Evolutionary conservation across 2,888 invertebrate species (phyloP).

Genomic region (Blera fallax): DNA sequence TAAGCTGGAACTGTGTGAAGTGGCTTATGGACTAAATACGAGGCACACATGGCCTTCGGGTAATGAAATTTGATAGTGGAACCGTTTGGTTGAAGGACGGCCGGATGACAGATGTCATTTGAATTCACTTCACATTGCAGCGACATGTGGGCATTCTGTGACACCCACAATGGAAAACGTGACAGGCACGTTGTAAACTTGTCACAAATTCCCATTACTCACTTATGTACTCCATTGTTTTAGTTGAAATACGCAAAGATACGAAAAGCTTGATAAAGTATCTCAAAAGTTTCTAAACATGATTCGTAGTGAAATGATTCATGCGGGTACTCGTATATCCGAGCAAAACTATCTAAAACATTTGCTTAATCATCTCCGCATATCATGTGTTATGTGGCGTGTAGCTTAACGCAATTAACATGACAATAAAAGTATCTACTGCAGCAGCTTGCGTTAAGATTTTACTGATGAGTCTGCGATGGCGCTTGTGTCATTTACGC

Average conservation of each 20-base stretch:
- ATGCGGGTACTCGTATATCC: too few species aligned
- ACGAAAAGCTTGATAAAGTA: background rate
- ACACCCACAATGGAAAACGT: background rate
- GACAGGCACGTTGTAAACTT: background rate
- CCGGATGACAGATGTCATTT: background rate
- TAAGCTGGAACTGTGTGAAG: background rate
- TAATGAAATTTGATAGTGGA: slow-evolving; percentile 9
- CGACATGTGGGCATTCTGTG: background rate
- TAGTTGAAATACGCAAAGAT: background rate
- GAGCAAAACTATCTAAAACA: background rate
- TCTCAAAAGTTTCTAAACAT: background rate
- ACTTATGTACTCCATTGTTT: background rate
- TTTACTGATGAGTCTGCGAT: background rate
- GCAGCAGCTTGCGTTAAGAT: background rate
- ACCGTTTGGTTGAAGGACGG: background rate
- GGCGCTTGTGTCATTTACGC: slow-evolving; percentile 2
- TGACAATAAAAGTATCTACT: background rate
- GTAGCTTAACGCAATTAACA: background rate
- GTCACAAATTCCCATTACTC: background rate
- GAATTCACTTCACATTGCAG: background rate
- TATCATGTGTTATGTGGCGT: background rate
- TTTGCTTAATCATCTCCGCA: background rate
- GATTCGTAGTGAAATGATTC: background rate
- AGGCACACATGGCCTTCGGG: slow-evolving; percentile 7
- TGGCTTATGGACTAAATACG: slow-evolving; percentile 2